Evolutionary conservation across 2,797 vertebrate genomes (phyloP).

Genomic region (Eidolon dupreanum): DNA sequence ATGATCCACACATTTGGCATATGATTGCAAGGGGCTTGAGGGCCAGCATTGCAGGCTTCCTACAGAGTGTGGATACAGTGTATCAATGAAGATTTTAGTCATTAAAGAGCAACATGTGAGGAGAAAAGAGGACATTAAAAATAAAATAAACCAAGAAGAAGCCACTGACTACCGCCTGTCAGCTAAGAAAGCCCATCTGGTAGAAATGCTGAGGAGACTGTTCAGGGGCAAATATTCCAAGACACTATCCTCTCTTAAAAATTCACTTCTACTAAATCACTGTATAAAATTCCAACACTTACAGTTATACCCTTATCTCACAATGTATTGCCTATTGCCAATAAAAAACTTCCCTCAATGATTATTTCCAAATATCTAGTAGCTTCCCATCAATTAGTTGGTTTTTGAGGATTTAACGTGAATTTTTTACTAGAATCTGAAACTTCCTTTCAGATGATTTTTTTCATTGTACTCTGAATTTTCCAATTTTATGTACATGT

Average conservation of each 20-base stretch:
- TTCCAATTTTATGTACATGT: slow-evolving; percentile 13
- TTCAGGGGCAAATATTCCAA: neutral
- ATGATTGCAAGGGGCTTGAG: neutral
- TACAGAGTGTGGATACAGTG: neutral
- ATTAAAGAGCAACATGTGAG: neutral
- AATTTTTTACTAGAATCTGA: slow-evolving; percentile 24
- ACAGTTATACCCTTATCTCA: neutral
- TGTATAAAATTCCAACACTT: neutral
- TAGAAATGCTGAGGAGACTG: neutral
- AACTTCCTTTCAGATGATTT: neutral
- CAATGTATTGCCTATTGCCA: neutral
- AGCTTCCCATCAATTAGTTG: neutral
- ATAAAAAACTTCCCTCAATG: neutral
- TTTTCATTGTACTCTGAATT: neutral
- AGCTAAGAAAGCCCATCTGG: neutral
- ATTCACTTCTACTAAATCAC: neutral
- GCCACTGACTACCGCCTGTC: neutral
- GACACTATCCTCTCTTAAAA: neutral
- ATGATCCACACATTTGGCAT: neutral
- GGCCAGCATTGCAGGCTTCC: neutral
- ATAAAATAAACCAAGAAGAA: neutral
- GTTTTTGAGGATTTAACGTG: neutral
- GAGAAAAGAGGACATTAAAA: neutral
- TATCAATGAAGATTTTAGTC: neutral
- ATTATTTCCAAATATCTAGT: neutral